Conservation (phyloP, 92 coral and sea anemone genomes). For the Meandrina meandrites region DNA sequence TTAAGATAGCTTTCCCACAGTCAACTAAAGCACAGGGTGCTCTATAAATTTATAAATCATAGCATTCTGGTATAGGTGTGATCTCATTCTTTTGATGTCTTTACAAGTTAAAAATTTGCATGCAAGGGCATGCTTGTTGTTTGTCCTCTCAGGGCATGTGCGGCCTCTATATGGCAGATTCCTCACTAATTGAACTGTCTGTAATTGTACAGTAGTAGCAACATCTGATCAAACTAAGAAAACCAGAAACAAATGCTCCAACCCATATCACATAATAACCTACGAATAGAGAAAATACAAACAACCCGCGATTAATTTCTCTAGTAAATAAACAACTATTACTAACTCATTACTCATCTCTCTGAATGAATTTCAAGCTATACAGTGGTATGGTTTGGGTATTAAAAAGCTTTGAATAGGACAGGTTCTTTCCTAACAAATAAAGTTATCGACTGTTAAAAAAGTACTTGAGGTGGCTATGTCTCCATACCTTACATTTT, state of each 20-base stretch:
- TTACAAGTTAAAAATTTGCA: not conserved
- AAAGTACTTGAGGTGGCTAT: too few species aligned
- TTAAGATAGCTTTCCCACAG: too few species aligned
- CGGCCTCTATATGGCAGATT: constrained; percentile 31
- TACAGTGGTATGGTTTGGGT: too few species aligned
- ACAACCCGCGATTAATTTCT: not conserved
- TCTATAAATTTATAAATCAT: not conserved
- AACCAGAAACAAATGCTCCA: constrained; percentile 97
- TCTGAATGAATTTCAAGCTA: too few species aligned
- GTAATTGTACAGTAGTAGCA: constrained; percentile 99
- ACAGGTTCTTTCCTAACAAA: too few species aligned
- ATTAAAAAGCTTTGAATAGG: too few species aligned
- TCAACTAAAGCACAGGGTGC: not conserved
- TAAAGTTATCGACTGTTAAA: too few species aligned
- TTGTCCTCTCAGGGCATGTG: not conserved
- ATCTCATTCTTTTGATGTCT: not conserved
- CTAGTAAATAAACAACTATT: too few species aligned
- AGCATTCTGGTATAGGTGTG: not conserved
- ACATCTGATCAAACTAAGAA: constrained; percentile 91
- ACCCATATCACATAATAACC: constrained; percentile 99
- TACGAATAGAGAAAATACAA: constrained; percentile 39
- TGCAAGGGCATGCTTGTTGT: constrained; percentile 1
- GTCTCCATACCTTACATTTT: too few species aligned
- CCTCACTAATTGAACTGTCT: constrained; percentile 87
- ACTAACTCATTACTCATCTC: too few species aligned